Percentiles rank a stretch among this genome's conserved stretches.
Conservation (phyloP, 2,888 invertebrate species). For the Sphinx pinastri region DNA sequence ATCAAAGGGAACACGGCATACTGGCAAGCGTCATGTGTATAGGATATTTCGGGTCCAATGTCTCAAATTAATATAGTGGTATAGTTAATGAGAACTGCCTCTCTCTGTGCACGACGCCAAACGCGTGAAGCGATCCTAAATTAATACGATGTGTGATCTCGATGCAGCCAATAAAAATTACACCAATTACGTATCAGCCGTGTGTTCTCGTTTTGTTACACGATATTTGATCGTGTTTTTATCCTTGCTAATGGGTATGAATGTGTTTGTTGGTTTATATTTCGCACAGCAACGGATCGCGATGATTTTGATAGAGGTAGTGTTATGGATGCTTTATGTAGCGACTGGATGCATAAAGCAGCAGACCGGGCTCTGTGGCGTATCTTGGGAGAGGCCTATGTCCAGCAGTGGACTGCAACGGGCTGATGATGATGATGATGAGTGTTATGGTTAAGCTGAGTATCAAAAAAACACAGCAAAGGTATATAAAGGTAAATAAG, state of each 20-base stretch:
- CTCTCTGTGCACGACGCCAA: constrained; percentile 7
- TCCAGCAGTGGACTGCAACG: too few species aligned
- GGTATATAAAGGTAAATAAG: too few species aligned
- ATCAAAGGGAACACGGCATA: not conserved
- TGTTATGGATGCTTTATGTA: too few species aligned
- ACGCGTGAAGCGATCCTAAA: constrained; percentile 9
- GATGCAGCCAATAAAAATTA: constrained; percentile 18
- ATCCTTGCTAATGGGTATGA: not conserved
- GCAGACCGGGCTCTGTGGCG: too few species aligned
- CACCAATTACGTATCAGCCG: not conserved
- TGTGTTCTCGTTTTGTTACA: not conserved
- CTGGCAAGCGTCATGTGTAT: constrained; percentile 10
- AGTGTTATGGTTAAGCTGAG: too few species aligned
- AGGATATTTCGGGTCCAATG: constrained; percentile 29
- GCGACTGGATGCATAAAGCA: too few species aligned
- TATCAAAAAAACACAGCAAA: too few species aligned
- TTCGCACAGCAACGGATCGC: not conserved
- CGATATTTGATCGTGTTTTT: constrained; percentile 2
- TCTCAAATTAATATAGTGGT: constrained; percentile 37
- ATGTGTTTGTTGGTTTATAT: not conserved
- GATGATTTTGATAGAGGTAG: too few species aligned
- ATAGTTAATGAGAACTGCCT: constrained; percentile 14
- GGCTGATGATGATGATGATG: too few species aligned
- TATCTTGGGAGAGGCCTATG: too few species aligned
- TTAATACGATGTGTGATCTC: constrained; percentile 21